These are phyloP conservation scores for Hedychridium roseum DNA, from an alignment of 2,888 invertebrate genomes.

Conservation along the genomic window DNA sequence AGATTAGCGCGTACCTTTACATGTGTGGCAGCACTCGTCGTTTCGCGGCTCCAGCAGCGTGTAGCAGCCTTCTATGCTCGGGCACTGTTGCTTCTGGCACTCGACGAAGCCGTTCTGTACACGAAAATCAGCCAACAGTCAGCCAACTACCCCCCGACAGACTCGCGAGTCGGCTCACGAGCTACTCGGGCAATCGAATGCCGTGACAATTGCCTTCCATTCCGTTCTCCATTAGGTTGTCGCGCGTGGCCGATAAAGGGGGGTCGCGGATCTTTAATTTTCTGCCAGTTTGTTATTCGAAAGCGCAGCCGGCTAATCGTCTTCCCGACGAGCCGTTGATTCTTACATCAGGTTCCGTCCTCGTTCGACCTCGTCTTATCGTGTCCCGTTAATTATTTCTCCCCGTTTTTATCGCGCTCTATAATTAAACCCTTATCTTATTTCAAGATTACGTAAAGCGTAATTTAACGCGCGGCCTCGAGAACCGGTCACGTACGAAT, in stretches of 20 bases:
- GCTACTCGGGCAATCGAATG: too few relatives aligned
- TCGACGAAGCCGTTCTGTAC: slow-evolving; percentile 86
- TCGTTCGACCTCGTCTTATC: slow-evolving; percentile 8
- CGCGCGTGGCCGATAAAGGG: not conserved
- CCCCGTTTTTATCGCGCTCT: slow-evolving; percentile 27
- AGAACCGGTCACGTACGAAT: too few relatives aligned
- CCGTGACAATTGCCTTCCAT: not conserved
- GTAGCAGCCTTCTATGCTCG: slow-evolving; percentile 85
- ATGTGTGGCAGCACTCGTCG: slow-evolving; percentile 82
- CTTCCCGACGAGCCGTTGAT: too few relatives aligned
- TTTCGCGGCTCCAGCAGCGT: slow-evolving; percentile 75
- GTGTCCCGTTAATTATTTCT: slow-evolving; percentile 28
- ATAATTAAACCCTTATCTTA: slow-evolving; percentile 39
- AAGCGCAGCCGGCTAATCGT: too few relatives aligned
- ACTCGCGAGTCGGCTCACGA: too few relatives aligned
- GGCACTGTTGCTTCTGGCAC: slow-evolving; percentile 81
- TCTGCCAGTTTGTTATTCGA: not conserved
- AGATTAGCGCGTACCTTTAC: slow-evolving; percentile 71
- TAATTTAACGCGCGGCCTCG: slow-evolving; percentile 19
- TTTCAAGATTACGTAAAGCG: slow-evolving; percentile 32
- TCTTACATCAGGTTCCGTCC: too few relatives aligned
- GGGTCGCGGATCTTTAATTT: not conserved
- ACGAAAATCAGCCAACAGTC: not conserved
- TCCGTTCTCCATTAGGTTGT: too few relatives aligned
- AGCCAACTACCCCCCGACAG: not conserved